These are phyloP conservation scores for Lophius americanus DNA, from an alignment of 2,797 vertebrate species.

Conservation along the genomic window DNA sequence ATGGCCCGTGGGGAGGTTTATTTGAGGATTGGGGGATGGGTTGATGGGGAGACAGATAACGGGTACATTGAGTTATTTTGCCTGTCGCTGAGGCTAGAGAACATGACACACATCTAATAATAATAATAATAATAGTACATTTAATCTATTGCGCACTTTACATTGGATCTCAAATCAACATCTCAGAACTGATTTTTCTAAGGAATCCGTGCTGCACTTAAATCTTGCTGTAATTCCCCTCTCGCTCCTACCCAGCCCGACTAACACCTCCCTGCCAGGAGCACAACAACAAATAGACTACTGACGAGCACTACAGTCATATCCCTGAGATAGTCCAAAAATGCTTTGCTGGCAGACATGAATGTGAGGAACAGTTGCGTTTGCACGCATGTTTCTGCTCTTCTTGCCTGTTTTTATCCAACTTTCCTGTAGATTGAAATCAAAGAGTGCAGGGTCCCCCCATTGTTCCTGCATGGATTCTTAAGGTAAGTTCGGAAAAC, in stretches of 20 bases:
- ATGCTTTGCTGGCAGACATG: conserved; percentile 55
- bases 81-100: not conserved
- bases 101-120: conserved; percentile 38
- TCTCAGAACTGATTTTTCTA: too few species aligned
- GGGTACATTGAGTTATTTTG: too few species aligned
- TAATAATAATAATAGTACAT: conserved; percentile 46
- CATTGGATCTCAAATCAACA: too few species aligned
- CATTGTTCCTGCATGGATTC: not conserved
- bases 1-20: not conserved
- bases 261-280: conserved; percentile 24
- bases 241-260: conserved; percentile 13
- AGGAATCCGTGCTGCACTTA: conserved; percentile 35
- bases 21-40: not conserved
- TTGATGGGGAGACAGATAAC: too few species aligned
- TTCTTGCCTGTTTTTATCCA: conserved; percentile 10
- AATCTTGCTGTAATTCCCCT: conserved; percentile 49
- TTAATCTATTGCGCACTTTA: too few species aligned
- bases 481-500: conserved; percentile 62
- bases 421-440: conserved; percentile 4
- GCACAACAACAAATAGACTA: conserved; percentile 20
- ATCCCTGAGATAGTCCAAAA: conserved; percentile 53
- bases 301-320: conserved; percentile 50
- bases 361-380: conserved; percentile 27
- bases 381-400: not conserved
- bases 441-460: not conserved